Base-by-base conservation (phyloP, 2,797 vertebrate species). In the Pseudochaenichthys georgianus region DNA sequence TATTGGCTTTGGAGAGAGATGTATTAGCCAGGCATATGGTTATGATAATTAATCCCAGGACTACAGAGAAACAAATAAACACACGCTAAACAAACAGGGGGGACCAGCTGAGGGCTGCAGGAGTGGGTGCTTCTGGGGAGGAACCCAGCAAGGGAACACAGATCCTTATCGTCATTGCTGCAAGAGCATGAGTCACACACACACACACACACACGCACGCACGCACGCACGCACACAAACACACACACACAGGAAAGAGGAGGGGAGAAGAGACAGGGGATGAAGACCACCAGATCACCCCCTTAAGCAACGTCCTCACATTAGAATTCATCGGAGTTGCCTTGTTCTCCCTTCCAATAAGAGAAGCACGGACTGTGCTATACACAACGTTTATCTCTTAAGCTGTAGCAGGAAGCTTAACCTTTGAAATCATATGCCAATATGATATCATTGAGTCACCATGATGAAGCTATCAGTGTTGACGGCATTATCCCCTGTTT, bases 21-120 rank as follows among this genome's bases (percentile, higher is more conserved):
- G 83, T 87, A 89, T 92, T 90, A 93, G 88, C 83, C 81, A 78
- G 86, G 88, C 94, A 94, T 95, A 92, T 95, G 94, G 92, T 92
- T 92, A 85, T 90, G 92, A 93, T 94, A 93, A 95, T 94, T 90
- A 95, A 87, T 94, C 90, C 92, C 92, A 94, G 93, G 79, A 93
- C 90, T 83, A 84, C 87, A 88, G 83, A 91, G 90, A 93, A 94
- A 94, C 90, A 92, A 94, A 93, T 90, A 94, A 94, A 93, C 82
- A 91, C 81, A 89, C 61, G 28, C 85, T 88, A 88, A 91, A 90
- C 90, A 93, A 93, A 94, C 88, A 86, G n/a, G 76, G 86, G 77
- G 76, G 88, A 83, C 82, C 86, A 84, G 90, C 91, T 89, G 88
- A 93, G 87, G 75, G 85, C 94, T 92, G 73, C 84, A 84, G 90